Evolutionary conservation across 2,888 invertebrate species (phyloP).

Genomic region (Drosophila falleni): DNA sequence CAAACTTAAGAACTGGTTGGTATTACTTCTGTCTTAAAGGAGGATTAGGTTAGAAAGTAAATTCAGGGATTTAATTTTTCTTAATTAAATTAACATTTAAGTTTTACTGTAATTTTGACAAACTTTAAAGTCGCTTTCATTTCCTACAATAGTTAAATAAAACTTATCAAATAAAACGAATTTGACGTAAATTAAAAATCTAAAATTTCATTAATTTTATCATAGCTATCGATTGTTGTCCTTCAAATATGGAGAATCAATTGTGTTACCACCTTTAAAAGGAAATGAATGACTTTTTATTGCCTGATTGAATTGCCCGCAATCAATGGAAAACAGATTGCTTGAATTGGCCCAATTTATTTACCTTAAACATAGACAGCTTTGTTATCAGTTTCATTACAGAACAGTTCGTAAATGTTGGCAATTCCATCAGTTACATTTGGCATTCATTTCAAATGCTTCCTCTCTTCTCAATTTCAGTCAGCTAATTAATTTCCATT

Average conservation of each 20-base stretch:
- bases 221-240: constrained; percentile 2
- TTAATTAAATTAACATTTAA: neutral
- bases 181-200: neutral
- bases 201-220: neutral
- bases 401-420: constrained; percentile 23
- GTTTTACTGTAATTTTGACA: too few species aligned
- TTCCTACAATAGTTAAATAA: too few species aligned
- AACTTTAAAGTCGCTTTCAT: too few species aligned
- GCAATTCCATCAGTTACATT: constrained; percentile 27
- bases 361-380: constrained; percentile 51
- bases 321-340: constrained; percentile 40
- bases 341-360: constrained; percentile 12
- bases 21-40: neutral
- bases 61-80: neutral
- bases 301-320: constrained; percentile 8
- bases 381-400: constrained; percentile 37
- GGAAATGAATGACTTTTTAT: constrained; percentile 4
- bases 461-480: neutral
- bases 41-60: neutral
- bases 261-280: neutral
- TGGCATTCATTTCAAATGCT: constrained; percentile 22
- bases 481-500: constrained; percentile 73
- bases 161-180: too few species aligned
- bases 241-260: constrained; percentile 2
- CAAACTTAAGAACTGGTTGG: neutral